Percentiles rank a stretch among this genome's conserved stretches.
phyloP scores from a whole-genome alignment of 23 tunicate species.

The Aplidium turbinatum region DNA sequence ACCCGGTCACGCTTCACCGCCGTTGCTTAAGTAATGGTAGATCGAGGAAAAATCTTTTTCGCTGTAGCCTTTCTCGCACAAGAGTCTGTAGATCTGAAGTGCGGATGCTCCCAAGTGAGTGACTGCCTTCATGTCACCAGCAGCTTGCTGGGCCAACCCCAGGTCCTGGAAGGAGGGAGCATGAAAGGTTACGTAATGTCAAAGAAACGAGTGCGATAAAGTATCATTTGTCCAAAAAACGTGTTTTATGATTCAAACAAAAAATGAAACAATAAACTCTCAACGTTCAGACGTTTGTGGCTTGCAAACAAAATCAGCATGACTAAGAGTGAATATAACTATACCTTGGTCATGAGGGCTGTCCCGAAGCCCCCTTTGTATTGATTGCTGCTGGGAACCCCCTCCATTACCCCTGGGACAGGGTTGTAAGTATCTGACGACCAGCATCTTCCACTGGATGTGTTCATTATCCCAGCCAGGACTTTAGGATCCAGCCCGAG shows the following conservation, averaged over 20 bases:
- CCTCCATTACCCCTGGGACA: constrained; percentile 90
- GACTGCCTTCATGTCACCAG: constrained; percentile 55
- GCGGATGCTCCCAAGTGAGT: constrained; percentile 77
- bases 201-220: too few relatives aligned
- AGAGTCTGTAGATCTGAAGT: constrained; percentile 69
- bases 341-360: constrained; percentile 86
- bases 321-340: too few relatives aligned
- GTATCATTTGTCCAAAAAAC: too few relatives aligned
- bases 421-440: constrained; percentile 98
- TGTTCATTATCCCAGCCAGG: constrained; percentile 77
- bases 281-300: too few relatives aligned
- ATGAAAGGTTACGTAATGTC: not conserved
- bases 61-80: constrained; percentile 74
- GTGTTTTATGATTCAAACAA: too few relatives aligned
- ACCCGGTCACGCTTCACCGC: too few relatives aligned
- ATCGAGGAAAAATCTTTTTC: constrained; percentile 89
- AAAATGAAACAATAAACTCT: too few relatives aligned
- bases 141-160: constrained; percentile 92
- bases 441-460: constrained; percentile 98
- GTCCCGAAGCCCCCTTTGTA: constrained; percentile 96
- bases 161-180: constrained; percentile 46
- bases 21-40: constrained; percentile 47
- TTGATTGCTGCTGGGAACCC: constrained; percentile 87
- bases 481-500: constrained; percentile 89
- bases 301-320: too few relatives aligned